Percentiles rank a stretch among this genome's conserved stretches.
Evolutionary conservation across 2,888 invertebrate species (phyloP).

Genomic region (Hipparchia semele): DNA sequence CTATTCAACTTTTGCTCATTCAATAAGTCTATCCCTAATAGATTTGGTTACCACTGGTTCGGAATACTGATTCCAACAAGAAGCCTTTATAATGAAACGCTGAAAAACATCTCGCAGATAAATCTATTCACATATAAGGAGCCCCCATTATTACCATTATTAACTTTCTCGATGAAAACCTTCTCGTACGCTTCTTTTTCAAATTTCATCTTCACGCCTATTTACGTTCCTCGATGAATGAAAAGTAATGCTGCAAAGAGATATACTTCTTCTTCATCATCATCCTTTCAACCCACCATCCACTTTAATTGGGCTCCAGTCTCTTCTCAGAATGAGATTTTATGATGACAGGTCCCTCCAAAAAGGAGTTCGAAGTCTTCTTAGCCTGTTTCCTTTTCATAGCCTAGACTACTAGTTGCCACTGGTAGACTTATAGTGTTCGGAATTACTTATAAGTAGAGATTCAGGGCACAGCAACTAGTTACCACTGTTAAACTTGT

Average conservation of each 20-base stretch:
- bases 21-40: neutral
- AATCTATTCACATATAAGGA: slow-evolving; percentile 28
- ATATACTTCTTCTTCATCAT: too few relatives aligned
- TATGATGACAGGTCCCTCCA: too few relatives aligned
- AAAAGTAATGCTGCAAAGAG: neutral
- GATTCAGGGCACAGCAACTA: too few relatives aligned
- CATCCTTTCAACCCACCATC: too few relatives aligned
- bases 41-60: neutral
- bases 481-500: too few relatives aligned
- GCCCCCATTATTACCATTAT: slow-evolving; percentile 31
- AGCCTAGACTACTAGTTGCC: too few relatives aligned
- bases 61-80: slow-evolving; percentile 3
- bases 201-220: slow-evolving; percentile 31
- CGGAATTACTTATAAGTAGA: too few relatives aligned
- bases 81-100: neutral
- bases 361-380: too few relatives aligned
- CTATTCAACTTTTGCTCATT: neutral
- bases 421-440: too few relatives aligned
- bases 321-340: too few relatives aligned
- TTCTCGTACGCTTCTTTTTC: slow-evolving; percentile 22
- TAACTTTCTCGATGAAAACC: slow-evolving; percentile 33
- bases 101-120: slow-evolving; percentile 23
- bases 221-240: neutral
- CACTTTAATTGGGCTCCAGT: too few relatives aligned
- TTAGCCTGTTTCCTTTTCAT: too few relatives aligned